Percentiles rank a stretch among this genome's conserved stretches.
phyloP scores from a whole-genome alignment of 2,888 invertebrate species.

The Lamellibrachia satsuma region DNA sequence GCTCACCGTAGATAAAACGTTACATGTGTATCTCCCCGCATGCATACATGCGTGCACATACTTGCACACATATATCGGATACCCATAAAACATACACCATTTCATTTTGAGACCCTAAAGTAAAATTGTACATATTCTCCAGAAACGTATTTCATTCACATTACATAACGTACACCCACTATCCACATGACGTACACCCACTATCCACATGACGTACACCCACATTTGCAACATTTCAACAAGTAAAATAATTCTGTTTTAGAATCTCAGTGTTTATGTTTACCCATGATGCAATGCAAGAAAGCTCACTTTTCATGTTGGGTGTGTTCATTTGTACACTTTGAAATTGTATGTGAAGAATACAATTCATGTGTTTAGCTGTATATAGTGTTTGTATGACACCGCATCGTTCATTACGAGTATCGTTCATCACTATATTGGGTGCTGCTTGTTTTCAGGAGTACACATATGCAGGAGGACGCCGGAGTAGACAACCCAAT shows the following conservation, averaged over 20 bases:
- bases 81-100: neutral
- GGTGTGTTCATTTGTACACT: no score
- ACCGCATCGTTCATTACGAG: neutral
- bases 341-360: neutral
- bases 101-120: neutral
- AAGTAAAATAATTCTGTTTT: neutral
- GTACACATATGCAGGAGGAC: neutral
- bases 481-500: neutral
- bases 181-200: no score
- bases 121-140: neutral
- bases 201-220: neutral
- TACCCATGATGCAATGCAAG: neutral
- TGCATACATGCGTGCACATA: neutral
- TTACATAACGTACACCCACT: neutral
- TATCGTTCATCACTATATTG: neutral
- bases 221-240: neutral
- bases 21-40: neutral
- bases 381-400: neutral
- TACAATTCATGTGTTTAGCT: neutral
- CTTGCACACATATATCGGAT: neutral
- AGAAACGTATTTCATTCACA: neutral
- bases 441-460: neutral
- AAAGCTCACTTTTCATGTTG: neutral
- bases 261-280: neutral
- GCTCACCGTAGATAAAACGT: neutral